Percentiles rank a stretch among this genome's conserved stretches.
Conservation (phyloP, 2,888 invertebrate genomes). For the Ornithoptera alexandrae region DNA sequence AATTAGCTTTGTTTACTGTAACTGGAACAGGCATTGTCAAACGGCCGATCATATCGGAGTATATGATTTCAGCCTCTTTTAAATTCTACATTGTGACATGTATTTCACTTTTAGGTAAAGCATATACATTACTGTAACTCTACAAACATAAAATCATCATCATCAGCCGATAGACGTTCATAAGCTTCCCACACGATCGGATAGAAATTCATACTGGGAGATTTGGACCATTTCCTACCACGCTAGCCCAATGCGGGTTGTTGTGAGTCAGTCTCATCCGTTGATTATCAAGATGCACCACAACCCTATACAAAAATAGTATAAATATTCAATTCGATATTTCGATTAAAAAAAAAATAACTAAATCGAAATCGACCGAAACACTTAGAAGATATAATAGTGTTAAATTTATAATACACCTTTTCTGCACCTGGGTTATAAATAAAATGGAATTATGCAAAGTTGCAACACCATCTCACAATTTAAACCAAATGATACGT, state of each 20-base stretch:
- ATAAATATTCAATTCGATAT: too few relatives aligned
- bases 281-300: too few relatives aligned
- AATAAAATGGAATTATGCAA: background rate
- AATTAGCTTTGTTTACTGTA: conserved; percentile 10
- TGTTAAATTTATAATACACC: background rate
- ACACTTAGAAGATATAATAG: background rate
- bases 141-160: too few relatives aligned
- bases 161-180: too few relatives aligned
- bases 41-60: background rate
- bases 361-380: background rate
- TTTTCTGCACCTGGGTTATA: background rate
- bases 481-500: conserved; percentile 7
- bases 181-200: too few relatives aligned
- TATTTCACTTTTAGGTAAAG: background rate
- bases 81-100: background rate
- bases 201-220: too few relatives aligned
- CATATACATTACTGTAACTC: too few relatives aligned
- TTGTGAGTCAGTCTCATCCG: too few relatives aligned
- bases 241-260: too few relatives aligned
- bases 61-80: background rate
- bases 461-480: background rate
- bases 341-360: background rate
- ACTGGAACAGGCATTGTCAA: conserved; percentile 6
- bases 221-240: too few relatives aligned
- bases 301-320: too few relatives aligned